Base-by-base conservation (phyloP, 2,888 invertebrate genomes). In the Lumbricus terrestris region DNA sequence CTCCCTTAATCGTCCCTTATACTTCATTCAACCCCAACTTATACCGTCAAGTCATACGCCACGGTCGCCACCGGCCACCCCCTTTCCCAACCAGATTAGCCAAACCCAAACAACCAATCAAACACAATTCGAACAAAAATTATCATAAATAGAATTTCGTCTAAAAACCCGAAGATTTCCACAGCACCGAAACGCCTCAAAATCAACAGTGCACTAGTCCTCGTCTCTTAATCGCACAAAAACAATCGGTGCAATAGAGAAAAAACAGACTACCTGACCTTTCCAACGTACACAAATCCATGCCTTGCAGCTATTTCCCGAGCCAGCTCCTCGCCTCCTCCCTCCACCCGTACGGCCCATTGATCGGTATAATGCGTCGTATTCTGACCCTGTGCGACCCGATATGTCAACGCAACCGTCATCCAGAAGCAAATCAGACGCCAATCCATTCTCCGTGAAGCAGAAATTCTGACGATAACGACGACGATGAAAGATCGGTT, bases 331-430 rank as follows among this genome's bases (percentile, higher is more conserved):
- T 88, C 91, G 0, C 91, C 90, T 1, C 91, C 90, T 1, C 91
- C 91, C 0, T 90, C 42, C n/a, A 91, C 90, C 11, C 54, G 29
- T 8, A 91, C 89, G n/a, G 90, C 91, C 91, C 91, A 91, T 89
- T 91, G 69, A 54, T 91, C 89, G 35, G 88, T 90, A 42, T 88
- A 91, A 34, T 89, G 42, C 54, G 69, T 69, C 69, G 69, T 16
- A 69, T 69, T n/a, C 29, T n/a, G n/a, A 16, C 69, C 69, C 6
- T 8, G 4, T 8, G 6, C 16, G 69, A 69, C 69, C 69, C 13
- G 69, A 69, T n/a, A n/a, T 69, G n/a, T 69, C 69, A 69, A n/a
- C 29, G 69, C 29, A 69, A n/a, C n/a, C n/a, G n/a, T n/a, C 69
- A 69, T n/a, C 69, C 29, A 69, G 69, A 69, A n/a, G 8, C 69